Conservation (phyloP, 1,140 invertebrate genomes). For the Orius laevigatus region DNA sequence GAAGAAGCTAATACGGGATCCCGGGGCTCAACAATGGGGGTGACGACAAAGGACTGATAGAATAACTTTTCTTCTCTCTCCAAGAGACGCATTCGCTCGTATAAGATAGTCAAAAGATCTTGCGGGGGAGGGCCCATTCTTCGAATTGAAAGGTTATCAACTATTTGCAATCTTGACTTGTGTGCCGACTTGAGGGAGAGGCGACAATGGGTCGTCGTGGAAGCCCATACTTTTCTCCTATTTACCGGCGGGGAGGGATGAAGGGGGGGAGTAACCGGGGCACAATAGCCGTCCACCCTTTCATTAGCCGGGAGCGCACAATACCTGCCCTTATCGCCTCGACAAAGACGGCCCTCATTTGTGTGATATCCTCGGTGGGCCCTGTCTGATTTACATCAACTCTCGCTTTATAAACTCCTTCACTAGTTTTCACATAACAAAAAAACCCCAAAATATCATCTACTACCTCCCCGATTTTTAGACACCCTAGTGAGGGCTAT, state of each 20-base stretch:
- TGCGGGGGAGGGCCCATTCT: slow-evolving; percentile 7
- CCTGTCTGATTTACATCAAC: too few species aligned
- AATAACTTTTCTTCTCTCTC: slow-evolving; percentile 16
- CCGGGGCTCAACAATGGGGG: slow-evolving; percentile 11
- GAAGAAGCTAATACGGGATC: slow-evolving; percentile 3
- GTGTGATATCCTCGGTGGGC: too few species aligned
- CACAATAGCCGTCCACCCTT: too few species aligned
- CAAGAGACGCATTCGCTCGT: slow-evolving; percentile 12
- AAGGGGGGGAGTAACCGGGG: background rate
- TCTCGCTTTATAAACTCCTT: too few species aligned
- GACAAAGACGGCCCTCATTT: too few species aligned
- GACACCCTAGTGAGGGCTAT: too few species aligned
- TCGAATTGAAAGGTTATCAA: slow-evolving; percentile 17
- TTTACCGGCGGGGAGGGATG: background rate
- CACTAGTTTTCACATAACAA: too few species aligned
- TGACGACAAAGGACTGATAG: slow-evolving; percentile 12
- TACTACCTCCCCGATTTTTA: too few species aligned
- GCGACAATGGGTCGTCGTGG: background rate
- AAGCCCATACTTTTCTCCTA: slow-evolving; percentile 6
- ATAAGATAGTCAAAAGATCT: slow-evolving; percentile 17
- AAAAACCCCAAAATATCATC: too few species aligned
- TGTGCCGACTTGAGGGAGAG: background rate
- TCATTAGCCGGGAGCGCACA: too few species aligned
- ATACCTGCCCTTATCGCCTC: too few species aligned
- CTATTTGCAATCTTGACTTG: slow-evolving; percentile 14